A percentile compares a stretch with the other conserved stretches of the same genome.
These are phyloP conservation scores for Ypsolopha scabrella DNA, from an alignment of 2,888 invertebrate species.

Conservation along the genomic window DNA sequence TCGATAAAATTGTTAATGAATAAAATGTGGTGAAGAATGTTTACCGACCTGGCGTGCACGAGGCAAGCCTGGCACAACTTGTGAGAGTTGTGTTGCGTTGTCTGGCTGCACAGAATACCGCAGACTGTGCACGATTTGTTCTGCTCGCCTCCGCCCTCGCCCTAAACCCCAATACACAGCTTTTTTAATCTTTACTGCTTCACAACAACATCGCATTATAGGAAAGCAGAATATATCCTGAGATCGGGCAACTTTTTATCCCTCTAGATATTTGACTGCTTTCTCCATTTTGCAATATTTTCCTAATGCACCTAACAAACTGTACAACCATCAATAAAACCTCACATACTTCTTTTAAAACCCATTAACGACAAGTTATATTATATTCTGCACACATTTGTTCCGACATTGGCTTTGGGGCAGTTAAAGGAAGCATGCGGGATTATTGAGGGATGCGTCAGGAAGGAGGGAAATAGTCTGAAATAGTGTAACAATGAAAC, in stretches of 20 bases:
- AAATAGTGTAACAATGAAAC: neutral
- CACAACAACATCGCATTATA: slow-evolving; percentile 10
- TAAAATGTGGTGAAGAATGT: slow-evolving; percentile 13
- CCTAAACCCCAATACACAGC: slow-evolving; percentile 63
- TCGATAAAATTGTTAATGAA: neutral
- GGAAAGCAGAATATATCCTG: too few species aligned
- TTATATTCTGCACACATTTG: slow-evolving; percentile 68
- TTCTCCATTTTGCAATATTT: too few species aligned
- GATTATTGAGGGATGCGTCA: slow-evolving; percentile 25
- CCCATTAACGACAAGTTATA: slow-evolving; percentile 47
- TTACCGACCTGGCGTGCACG: slow-evolving; percentile 71
- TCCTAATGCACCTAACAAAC: slow-evolving; percentile 4
- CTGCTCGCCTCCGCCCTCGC: slow-evolving; percentile 54
- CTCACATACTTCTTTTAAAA: slow-evolving; percentile 67
- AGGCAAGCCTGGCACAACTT: slow-evolving; percentile 70
- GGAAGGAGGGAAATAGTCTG: slow-evolving; percentile 7
- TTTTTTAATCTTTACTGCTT: slow-evolving; percentile 43
- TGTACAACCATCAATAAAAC: slow-evolving; percentile 27
- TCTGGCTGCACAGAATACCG: slow-evolving; percentile 65
- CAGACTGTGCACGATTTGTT: slow-evolving; percentile 64
- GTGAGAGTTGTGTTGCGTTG: slow-evolving; percentile 64
- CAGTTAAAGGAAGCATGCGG: slow-evolving; percentile 70
- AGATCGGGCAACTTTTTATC: too few species aligned
- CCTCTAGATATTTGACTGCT: too few species aligned
- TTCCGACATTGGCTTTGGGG: slow-evolving; percentile 41